Conservation (phyloP, 2,113 vertebrate genomes). For the Phyllostomus hastatus region DNA sequence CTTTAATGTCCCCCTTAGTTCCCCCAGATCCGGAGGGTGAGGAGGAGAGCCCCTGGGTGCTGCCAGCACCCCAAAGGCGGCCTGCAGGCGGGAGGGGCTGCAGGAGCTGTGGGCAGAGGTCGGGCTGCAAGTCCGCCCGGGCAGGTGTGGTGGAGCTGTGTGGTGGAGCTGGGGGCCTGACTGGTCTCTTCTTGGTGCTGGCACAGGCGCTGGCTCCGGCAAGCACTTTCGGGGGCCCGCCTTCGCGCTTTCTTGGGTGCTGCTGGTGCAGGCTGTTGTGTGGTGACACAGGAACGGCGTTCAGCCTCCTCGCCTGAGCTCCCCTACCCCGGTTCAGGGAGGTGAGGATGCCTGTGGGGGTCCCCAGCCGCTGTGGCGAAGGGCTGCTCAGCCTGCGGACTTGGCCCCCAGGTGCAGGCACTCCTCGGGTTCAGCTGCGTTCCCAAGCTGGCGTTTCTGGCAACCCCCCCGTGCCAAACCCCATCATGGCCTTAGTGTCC, state of each 20-base stretch:
- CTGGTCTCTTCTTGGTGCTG: no score
- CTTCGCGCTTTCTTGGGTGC: background rate
- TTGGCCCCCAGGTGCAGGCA: background rate
- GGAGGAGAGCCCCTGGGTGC: background rate
- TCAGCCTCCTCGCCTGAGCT: fast-evolving
- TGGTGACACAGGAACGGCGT: fast-evolving
- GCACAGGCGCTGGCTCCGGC: background rate
- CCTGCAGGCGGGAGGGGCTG: background rate
- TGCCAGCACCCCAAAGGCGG: fast-evolving
- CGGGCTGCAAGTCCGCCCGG: no score
- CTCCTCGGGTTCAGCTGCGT: fast-evolving
- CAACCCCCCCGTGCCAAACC: fast-evolving
- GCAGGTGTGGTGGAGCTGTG: background rate
- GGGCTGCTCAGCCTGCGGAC: background rate
- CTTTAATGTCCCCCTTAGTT: background rate
- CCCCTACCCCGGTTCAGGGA: background rate
- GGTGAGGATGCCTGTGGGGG: no score
- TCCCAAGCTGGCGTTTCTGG: background rate
- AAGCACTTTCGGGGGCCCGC: no score
- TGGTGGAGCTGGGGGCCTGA: background rate
- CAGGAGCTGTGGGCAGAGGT: fast-evolving
- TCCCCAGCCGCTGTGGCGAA: background rate
- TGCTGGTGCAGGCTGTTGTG: background rate
- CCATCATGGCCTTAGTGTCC: fast-evolving
- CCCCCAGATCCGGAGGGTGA: background rate